Conservation (phyloP, 1,140 invertebrate species). For the Belonocnema kinseyi region DNA sequence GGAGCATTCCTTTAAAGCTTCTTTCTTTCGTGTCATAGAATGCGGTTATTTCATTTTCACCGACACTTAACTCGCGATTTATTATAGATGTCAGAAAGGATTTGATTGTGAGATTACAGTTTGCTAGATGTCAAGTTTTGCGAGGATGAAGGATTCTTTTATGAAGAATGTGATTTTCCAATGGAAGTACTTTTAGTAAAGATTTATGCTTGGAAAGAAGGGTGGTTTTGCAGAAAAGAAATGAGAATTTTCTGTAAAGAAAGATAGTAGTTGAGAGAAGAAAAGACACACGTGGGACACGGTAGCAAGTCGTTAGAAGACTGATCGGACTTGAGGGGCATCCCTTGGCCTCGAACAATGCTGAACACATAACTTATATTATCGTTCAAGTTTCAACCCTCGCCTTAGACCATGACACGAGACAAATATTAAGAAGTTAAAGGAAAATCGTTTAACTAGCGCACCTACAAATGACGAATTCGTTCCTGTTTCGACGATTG, state of each 20-base stretch:
- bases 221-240: not conserved
- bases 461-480: conserved; percentile 12
- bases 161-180: too few species aligned
- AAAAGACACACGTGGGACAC: conserved; percentile 61
- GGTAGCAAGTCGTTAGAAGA: conserved; percentile 65
- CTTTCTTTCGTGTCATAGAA: not conserved
- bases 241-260: not conserved
- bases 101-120: too few species aligned
- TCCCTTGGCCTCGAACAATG: conserved; percentile 73
- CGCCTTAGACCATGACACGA: conserved; percentile 56
- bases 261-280: conserved; percentile 17
- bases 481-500: conserved; percentile 39
- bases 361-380: conserved; percentile 70
- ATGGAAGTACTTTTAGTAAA: not conserved
- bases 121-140: too few species aligned
- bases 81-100: too few species aligned
- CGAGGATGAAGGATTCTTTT: too few species aligned
- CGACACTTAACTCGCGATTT: too few species aligned
- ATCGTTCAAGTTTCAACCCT: conserved; percentile 65
- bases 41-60: too few species aligned
- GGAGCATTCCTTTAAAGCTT: not conserved
- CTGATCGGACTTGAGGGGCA: conserved; percentile 73
- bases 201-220: not conserved
- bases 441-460: not conserved
- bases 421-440: conserved; percentile 35